Evolutionary conservation across 2,113 vertebrate genomes (phyloP).

Genomic region (Psephotus haematonotus): DNA sequence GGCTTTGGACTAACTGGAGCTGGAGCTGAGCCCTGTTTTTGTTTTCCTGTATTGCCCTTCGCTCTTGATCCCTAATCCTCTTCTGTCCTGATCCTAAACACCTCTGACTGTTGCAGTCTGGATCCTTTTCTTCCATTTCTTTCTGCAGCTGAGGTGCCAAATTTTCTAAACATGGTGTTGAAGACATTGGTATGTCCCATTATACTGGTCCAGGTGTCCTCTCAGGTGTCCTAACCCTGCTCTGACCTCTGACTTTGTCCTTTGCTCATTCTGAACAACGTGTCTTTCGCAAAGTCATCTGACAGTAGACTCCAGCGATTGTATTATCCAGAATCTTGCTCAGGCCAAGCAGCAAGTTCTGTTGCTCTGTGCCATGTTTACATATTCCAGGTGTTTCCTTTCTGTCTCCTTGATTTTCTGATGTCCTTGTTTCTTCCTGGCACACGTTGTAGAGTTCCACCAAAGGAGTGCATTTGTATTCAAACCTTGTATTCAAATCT

Average conservation of each 20-base stretch:
- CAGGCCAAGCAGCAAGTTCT: neutral
- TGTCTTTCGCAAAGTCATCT: neutral
- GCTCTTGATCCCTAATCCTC: neutral
- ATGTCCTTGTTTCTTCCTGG: neutral
- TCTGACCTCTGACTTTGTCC: neutral
- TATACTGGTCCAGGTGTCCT: neutral
- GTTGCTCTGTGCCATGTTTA: neutral
- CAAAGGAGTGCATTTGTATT: neutral
- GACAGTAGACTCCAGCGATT: rapidly evolving
- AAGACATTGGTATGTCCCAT: neutral
- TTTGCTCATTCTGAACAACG: neutral
- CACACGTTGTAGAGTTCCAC: neutral
- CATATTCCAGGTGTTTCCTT: neutral
- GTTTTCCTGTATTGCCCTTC: neutral
- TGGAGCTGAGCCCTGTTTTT: neutral
- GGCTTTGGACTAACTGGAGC: neutral
- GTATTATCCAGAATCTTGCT: neutral
- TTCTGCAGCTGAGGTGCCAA: neutral
- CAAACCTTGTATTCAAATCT: neutral
- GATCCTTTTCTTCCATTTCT: neutral
- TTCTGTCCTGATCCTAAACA: neutral
- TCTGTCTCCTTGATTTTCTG: neutral
- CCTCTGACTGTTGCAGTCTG: rapidly evolving
- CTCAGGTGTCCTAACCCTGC: neutral
- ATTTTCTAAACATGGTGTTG: neutral